Percentiles rank a stretch among this genome's conserved stretches.
Evolutionary conservation across 30 jellyfish, hydroid and myxozoan genomes (phyloP).

Genomic region (Hydra vulgaris): DNA sequence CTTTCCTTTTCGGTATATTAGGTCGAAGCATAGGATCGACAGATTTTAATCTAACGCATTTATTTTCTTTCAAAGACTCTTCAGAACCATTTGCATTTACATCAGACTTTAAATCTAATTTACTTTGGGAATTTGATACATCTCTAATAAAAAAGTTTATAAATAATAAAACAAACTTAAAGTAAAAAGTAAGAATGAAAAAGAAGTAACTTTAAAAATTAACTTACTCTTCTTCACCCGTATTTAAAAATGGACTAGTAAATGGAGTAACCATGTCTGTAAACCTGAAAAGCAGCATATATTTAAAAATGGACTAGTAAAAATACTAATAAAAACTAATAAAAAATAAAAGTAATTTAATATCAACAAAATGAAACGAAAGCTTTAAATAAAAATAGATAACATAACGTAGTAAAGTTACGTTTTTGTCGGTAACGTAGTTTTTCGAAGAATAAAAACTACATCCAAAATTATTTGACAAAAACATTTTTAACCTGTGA

Average conservation of each 20-base stretch:
- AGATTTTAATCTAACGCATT: neutral
- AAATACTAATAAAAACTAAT: too few species aligned
- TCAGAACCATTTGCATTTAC: neutral
- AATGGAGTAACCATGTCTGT: slow-evolving; percentile 56
- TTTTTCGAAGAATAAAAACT: too few species aligned
- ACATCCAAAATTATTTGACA: too few species aligned
- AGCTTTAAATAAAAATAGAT: too few species aligned
- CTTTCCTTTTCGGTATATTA: slow-evolving; percentile 66
- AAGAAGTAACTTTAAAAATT: neutral
- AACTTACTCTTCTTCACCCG: slow-evolving; percentile 26
- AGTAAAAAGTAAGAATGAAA: neutral
- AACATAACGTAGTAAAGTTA: too few species aligned
- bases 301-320: slow-evolving; percentile 35
- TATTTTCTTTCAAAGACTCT: slow-evolving; percentile 2
- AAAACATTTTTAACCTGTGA: too few species aligned
- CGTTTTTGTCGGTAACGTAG: too few species aligned
- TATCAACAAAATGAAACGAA: too few species aligned
- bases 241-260: slow-evolving; percentile 37
- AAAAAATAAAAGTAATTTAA: neutral
- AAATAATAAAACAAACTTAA: neutral
- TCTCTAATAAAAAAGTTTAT: neutral
- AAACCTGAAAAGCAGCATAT: slow-evolving; percentile 13
- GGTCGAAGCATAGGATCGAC: slow-evolving; percentile 45
- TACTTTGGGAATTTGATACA: neutral
- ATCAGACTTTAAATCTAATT: neutral